These are phyloP conservation scores for Amphiprion ocellaris DNA, from an alignment of 2,113 vertebrate species.

Conservation along the genomic window DNA sequence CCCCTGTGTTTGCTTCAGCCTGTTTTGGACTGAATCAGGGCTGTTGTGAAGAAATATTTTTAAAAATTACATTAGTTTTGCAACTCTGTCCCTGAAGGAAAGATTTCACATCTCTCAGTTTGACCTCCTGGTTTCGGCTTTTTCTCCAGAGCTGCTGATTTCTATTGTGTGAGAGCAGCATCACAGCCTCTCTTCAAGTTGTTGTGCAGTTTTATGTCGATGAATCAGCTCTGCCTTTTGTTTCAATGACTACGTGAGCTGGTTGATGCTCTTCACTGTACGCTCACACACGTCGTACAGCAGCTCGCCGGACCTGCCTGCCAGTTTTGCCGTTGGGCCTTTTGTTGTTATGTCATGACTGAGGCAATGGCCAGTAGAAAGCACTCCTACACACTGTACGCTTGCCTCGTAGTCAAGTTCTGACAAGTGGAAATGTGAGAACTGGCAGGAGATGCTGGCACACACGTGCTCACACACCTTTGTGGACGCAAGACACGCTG, in stretches of 20 bases:
- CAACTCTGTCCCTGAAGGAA: constrained; percentile 77
- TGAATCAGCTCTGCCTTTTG: not conserved
- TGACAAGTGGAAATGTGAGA: constrained; percentile 63
- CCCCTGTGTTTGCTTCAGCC: constrained; percentile 26
- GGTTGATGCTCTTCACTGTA: not conserved
- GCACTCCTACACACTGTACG: constrained; percentile 35
- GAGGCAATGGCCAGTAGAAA: constrained; percentile 53
- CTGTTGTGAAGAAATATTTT: constrained; percentile 75
- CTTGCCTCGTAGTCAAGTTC: constrained; percentile 67
- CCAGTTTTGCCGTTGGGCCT: constrained; percentile 56
- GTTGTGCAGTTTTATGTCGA: not conserved
- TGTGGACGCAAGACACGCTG: constrained; percentile 21
- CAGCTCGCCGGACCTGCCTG: constrained; percentile 59
- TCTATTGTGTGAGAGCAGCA: constrained; percentile 4
- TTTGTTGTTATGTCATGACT: constrained; percentile 55
- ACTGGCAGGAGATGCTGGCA: constrained; percentile 31
- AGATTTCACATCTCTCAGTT: constrained; percentile 73
- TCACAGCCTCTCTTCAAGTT: constrained; percentile 8
- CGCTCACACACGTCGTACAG: constrained; percentile 1
- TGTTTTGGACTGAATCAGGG: constrained; percentile 24
- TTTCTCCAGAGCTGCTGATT: constrained; percentile 23
- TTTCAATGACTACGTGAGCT: not conserved
- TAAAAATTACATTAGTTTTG: constrained; percentile 68
- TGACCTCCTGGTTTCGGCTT: constrained; percentile 33
- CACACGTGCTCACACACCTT: constrained; percentile 46